phyloP scores from a whole-genome alignment of 2,888 invertebrate species.

The Cremastinae sp. region DNA sequence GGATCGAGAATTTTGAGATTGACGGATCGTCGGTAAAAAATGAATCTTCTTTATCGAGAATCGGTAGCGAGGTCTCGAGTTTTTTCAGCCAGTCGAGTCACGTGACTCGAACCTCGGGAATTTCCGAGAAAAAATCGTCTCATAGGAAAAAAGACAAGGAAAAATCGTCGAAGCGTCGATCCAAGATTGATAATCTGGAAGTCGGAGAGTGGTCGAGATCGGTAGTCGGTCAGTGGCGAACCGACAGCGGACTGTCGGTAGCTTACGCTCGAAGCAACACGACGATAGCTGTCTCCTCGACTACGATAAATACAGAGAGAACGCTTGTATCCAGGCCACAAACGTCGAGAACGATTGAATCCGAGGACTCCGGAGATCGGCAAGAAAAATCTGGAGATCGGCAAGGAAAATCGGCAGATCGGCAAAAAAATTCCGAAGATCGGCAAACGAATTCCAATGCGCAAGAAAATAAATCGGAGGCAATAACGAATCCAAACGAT shows the following conservation, averaged over 20 bases:
- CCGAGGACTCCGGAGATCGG: slow-evolving; percentile 4
- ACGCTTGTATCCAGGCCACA: slow-evolving; percentile 25
- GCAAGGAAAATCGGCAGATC: no score
- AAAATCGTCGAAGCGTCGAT: no score
- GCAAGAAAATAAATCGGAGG: neutral
- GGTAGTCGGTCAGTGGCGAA: slow-evolving; percentile 39
- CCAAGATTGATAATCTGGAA: no score
- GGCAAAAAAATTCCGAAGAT: slow-evolving; percentile 2
- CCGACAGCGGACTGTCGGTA: slow-evolving; percentile 44
- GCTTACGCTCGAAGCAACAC: slow-evolving; percentile 47
- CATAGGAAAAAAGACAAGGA: no score
- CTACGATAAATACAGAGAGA: slow-evolving; percentile 32
- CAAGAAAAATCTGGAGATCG: no score
- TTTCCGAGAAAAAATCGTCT: slow-evolving; percentile 30
- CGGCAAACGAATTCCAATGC: neutral
- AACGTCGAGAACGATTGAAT: slow-evolving; percentile 27
- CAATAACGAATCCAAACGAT: slow-evolving; percentile 17
- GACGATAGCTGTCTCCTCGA: slow-evolving; percentile 38
- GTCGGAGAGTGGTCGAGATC: no score
- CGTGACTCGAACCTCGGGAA: slow-evolving; percentile 10
- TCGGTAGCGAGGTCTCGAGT: slow-evolving; percentile 25
- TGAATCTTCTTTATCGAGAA: slow-evolving; percentile 12
- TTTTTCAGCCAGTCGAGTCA: slow-evolving; percentile 37
- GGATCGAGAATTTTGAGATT: neutral
- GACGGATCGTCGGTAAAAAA: slow-evolving; percentile 14